Evolutionary conservation across 1,140 invertebrate genomes (phyloP), one percentile per base, ranked within the genome.

Genomic region (Mizuhopecten yessoensis): DNA sequence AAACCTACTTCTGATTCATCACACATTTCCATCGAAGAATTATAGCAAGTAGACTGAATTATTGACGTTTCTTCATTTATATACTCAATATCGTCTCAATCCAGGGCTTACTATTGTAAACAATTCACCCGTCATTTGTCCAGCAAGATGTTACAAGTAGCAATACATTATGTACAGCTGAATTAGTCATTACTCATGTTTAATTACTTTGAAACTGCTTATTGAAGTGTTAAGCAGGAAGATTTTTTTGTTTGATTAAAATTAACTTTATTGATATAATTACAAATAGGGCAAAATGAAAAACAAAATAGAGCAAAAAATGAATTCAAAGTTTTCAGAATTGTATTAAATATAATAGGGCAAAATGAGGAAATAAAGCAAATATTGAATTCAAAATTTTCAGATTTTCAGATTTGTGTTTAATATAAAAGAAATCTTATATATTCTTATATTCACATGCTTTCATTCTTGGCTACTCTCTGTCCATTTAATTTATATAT

Each of bases 51-150:
- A 75, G 57, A 75, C 57, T 29, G n/a, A 75, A 29, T 75, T 75
- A 75, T 75, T 75, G 57, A 75, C n/a, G n/a, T 75, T 17, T 75
- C 57, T 75, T 75, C 57, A 29, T 75, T 75, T 75, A 75, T 75
- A 75, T 75, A 75, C 57, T 75, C 57, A 75, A 75, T 75, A 75
- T 75, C 57, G 1, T 75, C 57, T 75, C 57, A 75, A 75, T 75
- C 29, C 57, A 75, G 57, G n/a, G 57, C 57, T 75, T 17, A 13
- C 23, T n/a, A 75, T 29, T 75, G 57, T 75, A 75, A 75, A 75
- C 57, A 75, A 5, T 75, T 75, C 57, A 75, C 57, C 57, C 57
- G 7, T 75, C 57, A 75, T 75, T 75, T 75, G 57, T 75, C 57
- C 57, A 9, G 57, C 57, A 75, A 75, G 57, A 75, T 75, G 57